Evolutionary conservation across 2,888 invertebrate species (phyloP).

Genomic region (Adelognathus sp.): DNA sequence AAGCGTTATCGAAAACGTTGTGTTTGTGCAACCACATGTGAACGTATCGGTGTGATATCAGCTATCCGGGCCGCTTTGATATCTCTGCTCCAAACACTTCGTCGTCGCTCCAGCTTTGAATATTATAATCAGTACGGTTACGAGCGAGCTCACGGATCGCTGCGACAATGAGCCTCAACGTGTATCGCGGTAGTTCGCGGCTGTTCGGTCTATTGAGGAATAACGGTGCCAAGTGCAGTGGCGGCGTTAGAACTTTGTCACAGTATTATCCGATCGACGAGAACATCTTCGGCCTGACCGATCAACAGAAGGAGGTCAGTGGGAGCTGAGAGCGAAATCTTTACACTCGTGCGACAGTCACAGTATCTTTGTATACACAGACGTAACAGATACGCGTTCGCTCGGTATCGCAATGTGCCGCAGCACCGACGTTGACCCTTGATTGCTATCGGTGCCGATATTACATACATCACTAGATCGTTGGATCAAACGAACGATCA

Average conservation of each 20-base stretch:
- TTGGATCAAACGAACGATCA: no score
- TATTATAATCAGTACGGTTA: neutral
- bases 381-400: neutral
- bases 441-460: no score
- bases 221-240: conserved; percentile 54
- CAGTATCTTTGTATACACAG: neutral
- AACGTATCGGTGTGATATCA: no score
- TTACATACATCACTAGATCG: no score
- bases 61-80: no score
- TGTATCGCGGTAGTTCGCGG: conserved; percentile 47
- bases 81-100: no score
- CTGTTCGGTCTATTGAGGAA: conserved; percentile 42
- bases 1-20: no score
- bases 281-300: conserved; percentile 90
- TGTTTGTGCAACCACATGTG: no score
- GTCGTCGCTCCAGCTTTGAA: no score
- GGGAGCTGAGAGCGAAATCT: conserved; percentile 20
- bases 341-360: conserved; percentile 8
- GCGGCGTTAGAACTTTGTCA: conserved; percentile 81
- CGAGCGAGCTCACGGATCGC: neutral
- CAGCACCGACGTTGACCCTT: no score
- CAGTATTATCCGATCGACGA: conserved; percentile 94
- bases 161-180: conserved; percentile 55
- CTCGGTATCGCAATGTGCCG: no score
- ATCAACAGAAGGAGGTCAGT: conserved; percentile 93